These are phyloP conservation scores for Volucella inflata DNA, from an alignment of 2,888 invertebrate species.

Conservation along the genomic window DNA sequence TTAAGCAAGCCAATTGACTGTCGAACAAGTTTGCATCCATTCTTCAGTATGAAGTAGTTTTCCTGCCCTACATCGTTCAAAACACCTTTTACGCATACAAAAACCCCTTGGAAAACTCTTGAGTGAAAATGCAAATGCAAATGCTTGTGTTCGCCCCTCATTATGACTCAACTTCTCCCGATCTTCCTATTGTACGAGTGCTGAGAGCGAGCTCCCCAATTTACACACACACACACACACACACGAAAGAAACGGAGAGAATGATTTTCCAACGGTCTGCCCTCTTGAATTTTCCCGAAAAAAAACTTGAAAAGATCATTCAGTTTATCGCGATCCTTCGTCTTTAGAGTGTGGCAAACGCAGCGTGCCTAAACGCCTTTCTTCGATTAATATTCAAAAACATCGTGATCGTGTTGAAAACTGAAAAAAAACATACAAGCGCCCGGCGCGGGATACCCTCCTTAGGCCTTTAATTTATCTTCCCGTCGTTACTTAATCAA, in stretches of 20 bases:
- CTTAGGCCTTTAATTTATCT: constrained; percentile 32
- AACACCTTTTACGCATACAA: no score
- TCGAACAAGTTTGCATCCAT: no score
- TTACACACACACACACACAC: background rate
- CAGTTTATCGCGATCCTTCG: constrained; percentile 65
- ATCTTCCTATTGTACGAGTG: background rate
- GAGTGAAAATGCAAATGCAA: constrained; percentile 39
- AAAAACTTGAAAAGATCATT: constrained; percentile 58
- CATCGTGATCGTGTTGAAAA: constrained; percentile 3
- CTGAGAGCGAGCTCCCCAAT: constrained; percentile 20
- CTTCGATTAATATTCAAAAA: constrained; percentile 6
- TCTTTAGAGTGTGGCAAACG: constrained; percentile 25
- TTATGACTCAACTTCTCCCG: background rate
- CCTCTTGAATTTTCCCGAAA: constrained; percentile 11
- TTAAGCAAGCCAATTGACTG: no score
- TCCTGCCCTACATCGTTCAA: no score
- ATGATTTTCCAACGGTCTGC: constrained; percentile 53
- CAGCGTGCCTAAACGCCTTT: background rate
- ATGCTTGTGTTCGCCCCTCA: constrained; percentile 4
- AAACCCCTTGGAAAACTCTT: no score
- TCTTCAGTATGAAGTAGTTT: no score
- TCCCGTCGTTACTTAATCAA: constrained; percentile 60
- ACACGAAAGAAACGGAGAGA: background rate
- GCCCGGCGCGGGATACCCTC: background rate
- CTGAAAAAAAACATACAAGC: background rate